A percentile compares a stretch with the other conserved stretches of the same genome.
Conservation (phyloP, 2,113 vertebrate genomes). For the Hystrix cristata region DNA sequence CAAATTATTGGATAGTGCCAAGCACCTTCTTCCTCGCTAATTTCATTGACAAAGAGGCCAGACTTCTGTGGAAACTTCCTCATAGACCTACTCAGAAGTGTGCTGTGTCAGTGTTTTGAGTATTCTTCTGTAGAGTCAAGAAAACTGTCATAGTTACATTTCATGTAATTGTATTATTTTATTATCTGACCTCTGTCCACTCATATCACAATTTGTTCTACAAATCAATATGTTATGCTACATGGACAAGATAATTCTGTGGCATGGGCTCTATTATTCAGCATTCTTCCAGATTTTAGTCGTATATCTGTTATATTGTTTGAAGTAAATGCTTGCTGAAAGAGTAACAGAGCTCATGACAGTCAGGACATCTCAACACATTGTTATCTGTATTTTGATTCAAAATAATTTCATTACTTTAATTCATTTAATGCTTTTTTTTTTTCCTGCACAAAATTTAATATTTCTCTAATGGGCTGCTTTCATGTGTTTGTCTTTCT, state of each 20-base stretch:
- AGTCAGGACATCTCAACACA: not conserved
- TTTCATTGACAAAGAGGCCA: too few relatives aligned
- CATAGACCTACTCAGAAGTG: too few relatives aligned
- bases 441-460: not conserved
- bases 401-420: not conserved
- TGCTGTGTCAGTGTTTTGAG: too few relatives aligned
- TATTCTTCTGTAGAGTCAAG: not conserved
- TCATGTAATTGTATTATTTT: not conserved
- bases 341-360: not conserved
- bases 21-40: too few relatives aligned
- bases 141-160: not conserved
- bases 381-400: not conserved
- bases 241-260: not conserved
- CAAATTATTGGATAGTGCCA: not conserved
- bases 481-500: not conserved
- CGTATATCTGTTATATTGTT: not conserved
- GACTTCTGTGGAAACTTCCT: too few relatives aligned
- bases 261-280: not conserved
- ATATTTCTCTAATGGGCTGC: not conserved
- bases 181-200: not conserved
- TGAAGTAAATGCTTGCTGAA: not conserved
- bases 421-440: not conserved
- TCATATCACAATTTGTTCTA: not conserved
- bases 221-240: not conserved
- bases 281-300: not conserved